Evolutionary conservation across 2,888 invertebrate genomes (phyloP), one percentile per base, ranked within the genome.

Genomic region (Pollenia labialis): DNA sequence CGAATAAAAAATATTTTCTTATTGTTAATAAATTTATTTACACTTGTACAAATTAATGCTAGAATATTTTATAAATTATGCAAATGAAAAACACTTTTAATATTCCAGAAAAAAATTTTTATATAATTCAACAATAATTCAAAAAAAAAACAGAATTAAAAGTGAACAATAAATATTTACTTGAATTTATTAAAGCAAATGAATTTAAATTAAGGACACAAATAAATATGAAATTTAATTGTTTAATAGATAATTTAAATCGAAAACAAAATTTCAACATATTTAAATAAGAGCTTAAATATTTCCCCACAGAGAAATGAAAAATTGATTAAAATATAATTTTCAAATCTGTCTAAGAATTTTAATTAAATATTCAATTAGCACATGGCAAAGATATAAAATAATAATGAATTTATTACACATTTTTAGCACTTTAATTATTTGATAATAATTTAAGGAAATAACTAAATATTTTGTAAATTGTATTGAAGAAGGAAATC

Each of bases 81-180:
- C 32, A 74, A 74, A 74, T 18, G 46, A 58, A 11, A 12, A 60
- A 60, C 60, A 60, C 58, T 40, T 74, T 48, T 46, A 60, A 46
- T 32, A 16, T 60, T 32, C 11, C n/a, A 74, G 18, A 32, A 32
- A 32, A 32, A 32, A 32, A 23, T 23, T 2, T 23, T 0, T 23
- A 2, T 2, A 23, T 2, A 23, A 48, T 68, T 18, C 56, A 32
- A 23, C n/a, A n/a, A n/a, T n/a, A n/a, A n/a, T n/a, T n/a, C n/a
- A 56, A 42, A 42, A 52, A 56, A 8, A 58, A 60, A 8, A 58
- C 50, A 16, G 16, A 40, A 74, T 48, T 32, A 1, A 16, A 12
- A 69, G 11, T 69, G 4, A 56, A 56, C n/a, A 23, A 42, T n/a
- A 46, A 58, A 72, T 46, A 58, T n/a, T 58, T 42, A 32, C 12